Conservation (phyloP, 1,140 invertebrate genomes). For the Polypedilum pembai region DNA sequence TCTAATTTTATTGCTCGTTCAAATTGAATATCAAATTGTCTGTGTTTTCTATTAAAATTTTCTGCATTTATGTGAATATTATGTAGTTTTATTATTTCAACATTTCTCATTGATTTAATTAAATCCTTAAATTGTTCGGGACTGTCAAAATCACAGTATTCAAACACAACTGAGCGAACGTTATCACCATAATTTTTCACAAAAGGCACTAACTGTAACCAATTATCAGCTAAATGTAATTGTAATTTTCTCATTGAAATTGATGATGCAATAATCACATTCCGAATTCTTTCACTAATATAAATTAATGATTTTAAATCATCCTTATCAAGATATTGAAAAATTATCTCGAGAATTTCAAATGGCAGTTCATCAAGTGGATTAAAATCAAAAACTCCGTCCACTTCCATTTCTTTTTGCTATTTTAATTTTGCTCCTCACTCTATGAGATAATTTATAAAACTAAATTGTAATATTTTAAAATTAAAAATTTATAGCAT, state of each 20-base stretch:
- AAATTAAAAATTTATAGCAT: not conserved
- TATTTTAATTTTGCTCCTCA: not conserved
- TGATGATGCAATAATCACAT: not conserved
- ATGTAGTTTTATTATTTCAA: not conserved
- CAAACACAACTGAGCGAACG: not conserved
- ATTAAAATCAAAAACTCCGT: not conserved
- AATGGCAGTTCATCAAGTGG: not conserved
- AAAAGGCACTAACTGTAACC: not conserved
- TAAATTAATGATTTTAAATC: not conserved
- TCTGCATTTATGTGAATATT: constrained; percentile 7
- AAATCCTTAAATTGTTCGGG: not conserved
- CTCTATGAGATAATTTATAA: not conserved
- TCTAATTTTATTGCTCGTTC: not conserved
- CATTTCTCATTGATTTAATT: not conserved
- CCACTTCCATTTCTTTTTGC: not conserved
- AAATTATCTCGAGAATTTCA: constrained; percentile 2
- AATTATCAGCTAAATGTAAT: not conserved
- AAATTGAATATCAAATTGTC: not conserved
- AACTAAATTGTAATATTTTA: not conserved
- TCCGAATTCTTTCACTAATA: not conserved
- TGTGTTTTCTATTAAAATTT: not conserved
- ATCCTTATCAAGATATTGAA: not conserved
- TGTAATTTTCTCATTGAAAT: not conserved
- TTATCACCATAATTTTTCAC: not conserved
- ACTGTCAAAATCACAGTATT: not conserved